A percentile compares a stretch with the other conserved stretches of the same genome.
Evolutionary conservation across 2,113 vertebrate species (phyloP).

Genomic region (Perca fluviatilis): DNA sequence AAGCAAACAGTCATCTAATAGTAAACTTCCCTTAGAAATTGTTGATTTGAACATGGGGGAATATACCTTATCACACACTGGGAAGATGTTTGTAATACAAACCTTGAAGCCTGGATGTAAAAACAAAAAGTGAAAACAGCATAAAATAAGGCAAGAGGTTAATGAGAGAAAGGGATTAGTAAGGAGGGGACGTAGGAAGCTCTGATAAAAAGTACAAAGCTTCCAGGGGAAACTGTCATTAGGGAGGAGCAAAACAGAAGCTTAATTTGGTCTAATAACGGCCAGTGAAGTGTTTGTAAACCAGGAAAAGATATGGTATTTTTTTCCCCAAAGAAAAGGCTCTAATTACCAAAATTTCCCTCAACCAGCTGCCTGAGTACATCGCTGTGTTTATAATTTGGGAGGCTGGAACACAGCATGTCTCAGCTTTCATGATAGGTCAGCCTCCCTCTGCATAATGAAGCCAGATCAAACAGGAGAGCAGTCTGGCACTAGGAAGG

Average conservation of each 20-base stretch:
- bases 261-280: conserved; percentile 43
- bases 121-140: not conserved
- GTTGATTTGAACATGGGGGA: not conserved
- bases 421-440: conserved; percentile 64
- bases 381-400: conserved; percentile 57
- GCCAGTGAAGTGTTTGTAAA: conserved; percentile 44
- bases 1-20: not conserved
- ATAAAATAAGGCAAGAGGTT: conserved; percentile 23
- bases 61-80: not conserved
- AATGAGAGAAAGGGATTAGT: conserved; percentile 53
- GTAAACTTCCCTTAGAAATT: not conserved
- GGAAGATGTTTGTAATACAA: conserved; percentile 1
- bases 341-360: conserved; percentile 48
- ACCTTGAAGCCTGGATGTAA: not conserved
- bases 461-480: conserved; percentile 70
- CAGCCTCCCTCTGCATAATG: conserved; percentile 63
- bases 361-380: conserved; percentile 51
- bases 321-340: conserved; percentile 36
- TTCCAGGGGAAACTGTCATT: conserved; percentile 46
- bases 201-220: conserved; percentile 27
- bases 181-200: conserved; percentile 19
- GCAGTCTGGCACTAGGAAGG: conserved; percentile 50
- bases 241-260: conserved; percentile 36
- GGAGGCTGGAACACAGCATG: conserved; percentile 47
- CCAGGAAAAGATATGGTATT: conserved; percentile 38